A percentile compares a stretch with the other conserved stretches of the same genome.
Conservation (phyloP, 2,888 invertebrate genomes). For the Eilema sororculum region DNA sequence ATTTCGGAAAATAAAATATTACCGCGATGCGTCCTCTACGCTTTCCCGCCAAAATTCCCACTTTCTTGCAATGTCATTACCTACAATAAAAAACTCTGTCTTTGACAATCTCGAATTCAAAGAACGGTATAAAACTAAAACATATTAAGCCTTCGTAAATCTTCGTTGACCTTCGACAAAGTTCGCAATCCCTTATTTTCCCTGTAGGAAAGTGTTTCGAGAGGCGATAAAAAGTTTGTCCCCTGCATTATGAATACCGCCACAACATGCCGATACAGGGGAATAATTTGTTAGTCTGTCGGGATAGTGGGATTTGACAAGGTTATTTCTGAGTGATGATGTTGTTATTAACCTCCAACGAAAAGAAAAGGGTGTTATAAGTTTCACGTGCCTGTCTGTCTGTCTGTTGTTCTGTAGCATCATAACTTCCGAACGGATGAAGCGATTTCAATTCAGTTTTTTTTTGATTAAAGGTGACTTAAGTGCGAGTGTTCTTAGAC, state of each 20-base stretch:
- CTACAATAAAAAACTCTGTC: background rate
- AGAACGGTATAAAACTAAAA: conserved; percentile 18
- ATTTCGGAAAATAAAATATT: too few species aligned
- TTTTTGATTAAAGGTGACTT: too few species aligned
- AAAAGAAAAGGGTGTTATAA: too few species aligned
- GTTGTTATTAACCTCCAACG: too few species aligned
- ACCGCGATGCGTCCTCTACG: too few species aligned
- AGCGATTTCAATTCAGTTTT: too few species aligned
- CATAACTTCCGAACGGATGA: too few species aligned
- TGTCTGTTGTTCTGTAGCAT: too few species aligned
- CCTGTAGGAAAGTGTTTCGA: conserved; percentile 36
- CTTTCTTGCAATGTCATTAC: background rate
- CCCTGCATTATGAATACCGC: conserved; percentile 54
- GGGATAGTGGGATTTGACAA: conserved; percentile 13
- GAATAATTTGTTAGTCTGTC: conserved; percentile 35
- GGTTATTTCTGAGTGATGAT: conserved; percentile 13
- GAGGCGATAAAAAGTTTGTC: conserved; percentile 50
- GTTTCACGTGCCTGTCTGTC: too few species aligned
- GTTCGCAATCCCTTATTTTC: conserved; percentile 48
- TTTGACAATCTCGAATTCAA: background rate
- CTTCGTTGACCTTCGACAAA: conserved; percentile 50
- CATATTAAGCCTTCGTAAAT: conserved; percentile 37
- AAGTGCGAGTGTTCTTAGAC: too few species aligned
- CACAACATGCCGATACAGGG: conserved; percentile 21
- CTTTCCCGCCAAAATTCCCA: too few species aligned